Evolutionary conservation across 2,888 invertebrate species (phyloP), one percentile per base, ranked within the genome.

Genomic region (Ganaspis brasiliensis): DNA sequence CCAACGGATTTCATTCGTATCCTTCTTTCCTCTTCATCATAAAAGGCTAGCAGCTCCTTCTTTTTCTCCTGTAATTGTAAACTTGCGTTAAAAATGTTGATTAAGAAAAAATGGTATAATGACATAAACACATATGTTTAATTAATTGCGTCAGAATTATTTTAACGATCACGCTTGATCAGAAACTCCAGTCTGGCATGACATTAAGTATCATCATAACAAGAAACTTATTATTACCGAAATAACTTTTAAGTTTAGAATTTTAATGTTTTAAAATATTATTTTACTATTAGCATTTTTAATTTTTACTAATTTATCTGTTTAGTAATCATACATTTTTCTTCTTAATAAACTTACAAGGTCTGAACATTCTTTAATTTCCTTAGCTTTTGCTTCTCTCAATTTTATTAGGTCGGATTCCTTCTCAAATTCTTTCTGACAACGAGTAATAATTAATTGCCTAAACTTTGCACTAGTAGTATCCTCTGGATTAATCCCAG

Each of bases 351-450:
- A 78, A 80, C 80, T 6, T 89, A 93, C 94, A 83, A 92, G 91
- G 87, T 94, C 94, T 9, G 91, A 87, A 84, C 93, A 92, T 82
- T 93, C 90, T 82, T 94, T 92, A 85, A 96, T 93, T 89, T 94
- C 92, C 86, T 93, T 91, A 0, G 80, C 77, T 37, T 63, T 79
- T 14, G 73, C 59, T 12, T 79, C 78, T 24, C 40, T n/a, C 75
- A 93, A 84, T 88, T 93, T 93, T 77, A 92, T 86, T 82, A 96
- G 96, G 86, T 96, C 96, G 63, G 95, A 96, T 86, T 96, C 96
- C 79, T 95, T 95, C 86, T 97, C 96, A 91, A 98, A 99, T 92
- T 98, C 97, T 76, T 93, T 93, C 92, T 99, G 98, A 88, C 98
- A 98, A 89, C 96, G 95, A 77, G 94, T 95, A 72, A 98, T 93